Percentiles rank a stretch among this genome's conserved stretches.
Evolutionary conservation across 2,888 invertebrate genomes (phyloP).

Genomic region (Lapara coniferarum): DNA sequence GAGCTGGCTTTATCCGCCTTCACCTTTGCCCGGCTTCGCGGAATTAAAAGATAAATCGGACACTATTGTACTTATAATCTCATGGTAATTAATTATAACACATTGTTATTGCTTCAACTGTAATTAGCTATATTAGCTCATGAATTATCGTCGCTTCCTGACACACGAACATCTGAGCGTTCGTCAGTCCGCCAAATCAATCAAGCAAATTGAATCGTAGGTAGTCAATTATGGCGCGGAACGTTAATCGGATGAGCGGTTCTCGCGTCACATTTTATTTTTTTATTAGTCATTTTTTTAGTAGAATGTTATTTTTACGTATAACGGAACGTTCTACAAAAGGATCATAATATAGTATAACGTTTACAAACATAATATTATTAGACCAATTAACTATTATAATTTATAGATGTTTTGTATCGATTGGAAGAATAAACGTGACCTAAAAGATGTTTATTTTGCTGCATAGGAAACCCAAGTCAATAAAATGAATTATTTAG

Average conservation of each 20-base stretch:
- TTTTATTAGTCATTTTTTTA: not conserved
- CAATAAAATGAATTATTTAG: no score
- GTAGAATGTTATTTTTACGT: not conserved
- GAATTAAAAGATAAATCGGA: constrained; percentile 18
- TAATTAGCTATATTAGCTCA: constrained; percentile 1
- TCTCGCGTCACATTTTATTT: constrained; percentile 6
- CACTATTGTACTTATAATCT: constrained; percentile 19
- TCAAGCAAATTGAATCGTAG: constrained; percentile 22
- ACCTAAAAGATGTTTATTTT: no score
- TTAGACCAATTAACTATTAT: not conserved
- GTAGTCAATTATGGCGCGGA: constrained; percentile 15
- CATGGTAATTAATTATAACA: constrained; percentile 14
- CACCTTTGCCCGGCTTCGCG: constrained; percentile 7
- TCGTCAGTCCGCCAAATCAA: constrained; percentile 11
- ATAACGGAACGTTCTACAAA: constrained; percentile 3
- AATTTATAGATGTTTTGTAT: not conserved
- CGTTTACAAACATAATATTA: no score
- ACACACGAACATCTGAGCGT: constrained; percentile 8
- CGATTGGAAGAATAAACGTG: no score
- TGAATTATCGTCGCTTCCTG: not conserved
- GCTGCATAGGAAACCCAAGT: no score
- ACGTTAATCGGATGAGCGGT: constrained; percentile 11
- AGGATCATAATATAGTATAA: no score
- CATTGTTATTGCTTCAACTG: not conserved
- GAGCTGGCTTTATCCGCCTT: not conserved